Conservation (phyloP, 2,888 invertebrate genomes). For the Falcaria lacertinaria region DNA sequence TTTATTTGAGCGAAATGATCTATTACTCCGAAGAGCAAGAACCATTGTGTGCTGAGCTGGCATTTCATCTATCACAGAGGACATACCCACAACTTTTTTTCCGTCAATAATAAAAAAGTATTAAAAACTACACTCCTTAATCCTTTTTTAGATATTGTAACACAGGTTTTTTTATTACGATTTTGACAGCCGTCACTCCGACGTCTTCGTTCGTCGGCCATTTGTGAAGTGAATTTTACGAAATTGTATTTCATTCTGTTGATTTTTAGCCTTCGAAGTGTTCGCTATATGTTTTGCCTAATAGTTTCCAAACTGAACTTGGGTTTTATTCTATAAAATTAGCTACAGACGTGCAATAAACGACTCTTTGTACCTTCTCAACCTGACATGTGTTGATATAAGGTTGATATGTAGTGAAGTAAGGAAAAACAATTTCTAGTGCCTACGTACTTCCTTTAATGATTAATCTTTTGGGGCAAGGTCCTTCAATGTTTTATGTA, state of each 20-base stretch:
- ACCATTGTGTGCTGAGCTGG: too few species aligned
- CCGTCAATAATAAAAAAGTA: too few species aligned
- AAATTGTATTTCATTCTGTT: constrained; percentile 21
- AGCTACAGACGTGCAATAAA: constrained; percentile 18
- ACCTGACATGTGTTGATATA: constrained; percentile 9
- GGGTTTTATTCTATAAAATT: constrained; percentile 22
- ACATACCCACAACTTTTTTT: too few species aligned
- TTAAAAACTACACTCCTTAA: constrained; percentile 1
- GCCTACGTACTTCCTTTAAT: constrained; percentile 70
- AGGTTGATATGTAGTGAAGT: constrained; percentile 43
- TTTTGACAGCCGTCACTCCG: constrained; percentile 38
- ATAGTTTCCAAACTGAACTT: constrained; percentile 16
- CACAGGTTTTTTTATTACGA: neutral
- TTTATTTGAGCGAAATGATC: too few species aligned
- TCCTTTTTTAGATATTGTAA: constrained; percentile 1
- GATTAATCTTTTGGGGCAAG: constrained; percentile 71
- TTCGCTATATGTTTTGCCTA: constrained; percentile 16
- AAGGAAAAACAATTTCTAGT: constrained; percentile 59
- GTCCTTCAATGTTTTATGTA: constrained; percentile 66
- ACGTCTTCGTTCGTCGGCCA: constrained; percentile 41
- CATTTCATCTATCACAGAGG: too few species aligned
- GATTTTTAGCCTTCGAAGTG: constrained; percentile 16
- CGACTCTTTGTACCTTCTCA: constrained; percentile 15
- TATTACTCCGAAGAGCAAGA: too few species aligned
- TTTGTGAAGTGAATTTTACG: constrained; percentile 37